Conservation (phyloP, 2,797 vertebrate genomes). For the Hippoglossus hippoglossus region DNA sequence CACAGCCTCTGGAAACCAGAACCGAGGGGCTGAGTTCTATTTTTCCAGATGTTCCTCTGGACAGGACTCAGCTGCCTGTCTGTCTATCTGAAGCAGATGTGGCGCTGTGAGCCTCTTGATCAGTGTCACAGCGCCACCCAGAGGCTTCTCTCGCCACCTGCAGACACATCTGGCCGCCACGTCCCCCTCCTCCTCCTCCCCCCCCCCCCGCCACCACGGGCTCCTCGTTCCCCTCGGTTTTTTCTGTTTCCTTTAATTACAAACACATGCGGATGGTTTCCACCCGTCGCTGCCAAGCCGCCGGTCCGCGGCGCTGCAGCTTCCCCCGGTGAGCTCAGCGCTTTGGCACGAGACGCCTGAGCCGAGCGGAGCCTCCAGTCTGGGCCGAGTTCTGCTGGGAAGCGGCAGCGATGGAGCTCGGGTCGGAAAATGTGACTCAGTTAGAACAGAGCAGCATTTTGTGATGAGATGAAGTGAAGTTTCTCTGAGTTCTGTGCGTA, state of each 20-base stretch:
- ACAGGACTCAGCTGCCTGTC: conserved; percentile 48
- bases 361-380: background rate
- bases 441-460: too few species aligned
- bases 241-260: conserved; percentile 86
- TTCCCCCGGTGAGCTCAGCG: conserved; percentile 74
- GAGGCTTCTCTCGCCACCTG: conserved; percentile 30
- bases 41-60: conserved; percentile 79
- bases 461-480: background rate
- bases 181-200: conserved; percentile 40
- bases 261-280: conserved; percentile 85
- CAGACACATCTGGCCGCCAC: conserved; percentile 71
- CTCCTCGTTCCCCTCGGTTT: conserved; percentile 75
- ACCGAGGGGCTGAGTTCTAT: conserved; percentile 31
- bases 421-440: conserved; percentile 36
- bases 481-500: background rate
- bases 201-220: too few species aligned
- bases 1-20: conserved; percentile 32
- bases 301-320: conserved; percentile 60
- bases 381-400: background rate
- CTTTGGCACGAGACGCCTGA: conserved; percentile 50
- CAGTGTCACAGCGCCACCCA: conserved; percentile 61
- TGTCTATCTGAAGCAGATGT: conserved; percentile 59
- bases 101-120: conserved; percentile 15
- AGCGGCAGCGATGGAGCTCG: conserved; percentile 9
- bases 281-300: conserved; percentile 76